Percentiles rank a stretch among this genome's conserved stretches.
phyloP scores from a whole-genome alignment of 2,888 invertebrate genomes.

The Ichneumoninae sp. region DNA sequence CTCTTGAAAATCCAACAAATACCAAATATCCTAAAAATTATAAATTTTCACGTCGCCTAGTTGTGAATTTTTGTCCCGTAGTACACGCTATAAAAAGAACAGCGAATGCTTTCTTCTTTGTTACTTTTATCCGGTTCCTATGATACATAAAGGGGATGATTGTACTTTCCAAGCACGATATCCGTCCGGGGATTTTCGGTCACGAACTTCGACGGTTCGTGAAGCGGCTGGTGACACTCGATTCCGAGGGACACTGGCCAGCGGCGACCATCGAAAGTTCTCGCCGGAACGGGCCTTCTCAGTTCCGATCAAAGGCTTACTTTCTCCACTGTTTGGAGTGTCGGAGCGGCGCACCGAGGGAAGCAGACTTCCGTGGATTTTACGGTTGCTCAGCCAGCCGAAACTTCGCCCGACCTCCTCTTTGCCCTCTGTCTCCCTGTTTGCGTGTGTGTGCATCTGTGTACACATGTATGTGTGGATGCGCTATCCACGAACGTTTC shows the following conservation, averaged over 20 bases:
- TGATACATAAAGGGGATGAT: slow-evolving; percentile 22
- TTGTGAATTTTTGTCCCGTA: neutral
- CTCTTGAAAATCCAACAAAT: neutral
- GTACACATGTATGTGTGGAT: neutral
- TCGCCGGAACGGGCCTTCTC: slow-evolving; percentile 52
- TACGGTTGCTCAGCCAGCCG: slow-evolving; percentile 56
- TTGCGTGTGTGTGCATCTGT: neutral
- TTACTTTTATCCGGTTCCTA: neutral
- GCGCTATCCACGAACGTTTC: slow-evolving; percentile 14
- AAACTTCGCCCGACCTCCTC: slow-evolving; percentile 25
- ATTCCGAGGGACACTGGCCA: slow-evolving; percentile 38
- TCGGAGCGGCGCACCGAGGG: slow-evolving; percentile 27
- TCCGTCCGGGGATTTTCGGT: slow-evolving; percentile 48
- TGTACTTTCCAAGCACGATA: slow-evolving; percentile 56
- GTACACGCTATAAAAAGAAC: neutral
- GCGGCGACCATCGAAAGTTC: slow-evolving; percentile 57
- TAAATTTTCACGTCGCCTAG: neutral
- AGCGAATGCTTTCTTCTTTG: neutral
- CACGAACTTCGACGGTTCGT: slow-evolving; percentile 52
- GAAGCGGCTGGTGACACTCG: slow-evolving; percentile 61
- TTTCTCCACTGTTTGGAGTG: slow-evolving; percentile 58
- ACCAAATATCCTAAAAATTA: neutral
- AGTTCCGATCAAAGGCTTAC: slow-evolving; percentile 62
- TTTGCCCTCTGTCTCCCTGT: neutral
- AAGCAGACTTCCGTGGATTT: slow-evolving; percentile 50